Percentiles rank a stretch among this genome's conserved stretches.
Conservation (phyloP, 2,113 vertebrate genomes). For the Podilymbus podiceps region DNA sequence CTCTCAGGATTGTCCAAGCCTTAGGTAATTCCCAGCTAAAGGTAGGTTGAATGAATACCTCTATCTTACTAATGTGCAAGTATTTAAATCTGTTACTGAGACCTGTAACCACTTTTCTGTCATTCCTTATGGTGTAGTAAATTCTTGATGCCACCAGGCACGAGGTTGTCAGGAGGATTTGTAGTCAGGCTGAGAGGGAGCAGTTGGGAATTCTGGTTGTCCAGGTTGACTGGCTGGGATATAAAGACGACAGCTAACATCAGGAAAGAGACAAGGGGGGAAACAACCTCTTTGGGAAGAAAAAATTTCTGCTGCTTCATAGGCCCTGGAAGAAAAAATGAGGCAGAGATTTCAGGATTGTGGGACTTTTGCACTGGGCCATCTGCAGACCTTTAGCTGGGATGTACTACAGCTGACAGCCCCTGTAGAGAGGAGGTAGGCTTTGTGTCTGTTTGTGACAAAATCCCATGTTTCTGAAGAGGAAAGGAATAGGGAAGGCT, state of each 20-base stretch:
- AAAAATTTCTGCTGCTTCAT: neutral
- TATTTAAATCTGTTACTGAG: neutral
- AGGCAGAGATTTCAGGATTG: neutral
- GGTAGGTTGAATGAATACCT: neutral
- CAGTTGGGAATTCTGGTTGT: neutral
- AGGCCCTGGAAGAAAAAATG: neutral
- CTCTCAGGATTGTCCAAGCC: neutral
- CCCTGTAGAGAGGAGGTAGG: neutral
- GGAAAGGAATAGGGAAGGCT: neutral
- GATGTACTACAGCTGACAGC: neutral
- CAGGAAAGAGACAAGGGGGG: neutral
- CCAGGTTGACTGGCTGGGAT: neutral
- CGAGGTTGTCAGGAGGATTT: neutral
- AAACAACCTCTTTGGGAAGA: neutral
- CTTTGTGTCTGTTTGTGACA: neutral
- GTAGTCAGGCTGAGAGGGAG: neutral
- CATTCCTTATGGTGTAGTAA: neutral
- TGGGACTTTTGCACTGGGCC: neutral
- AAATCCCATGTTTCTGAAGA: neutral
- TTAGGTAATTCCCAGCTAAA: neutral
- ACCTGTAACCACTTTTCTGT: neutral
- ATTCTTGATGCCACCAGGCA: neutral
- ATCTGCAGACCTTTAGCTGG: neutral
- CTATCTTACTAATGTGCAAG: neutral
- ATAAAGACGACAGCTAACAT: neutral